These are phyloP conservation scores for Telmatherina bonti DNA, from an alignment of 2,797 vertebrate species.

Conservation along the genomic window DNA sequence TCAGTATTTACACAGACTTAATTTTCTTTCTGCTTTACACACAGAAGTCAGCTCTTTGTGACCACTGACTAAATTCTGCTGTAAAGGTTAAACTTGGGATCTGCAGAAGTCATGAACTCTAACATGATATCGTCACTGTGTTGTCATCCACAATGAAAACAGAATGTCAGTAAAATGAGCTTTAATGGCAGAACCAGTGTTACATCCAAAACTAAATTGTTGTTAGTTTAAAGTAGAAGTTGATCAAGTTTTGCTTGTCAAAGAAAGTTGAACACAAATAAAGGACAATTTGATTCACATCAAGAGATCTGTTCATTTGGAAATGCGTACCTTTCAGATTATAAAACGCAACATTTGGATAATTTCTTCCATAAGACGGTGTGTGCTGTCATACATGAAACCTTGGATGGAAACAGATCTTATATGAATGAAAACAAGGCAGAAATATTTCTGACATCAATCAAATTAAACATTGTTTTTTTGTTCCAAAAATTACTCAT, in stretches of 20 bases:
- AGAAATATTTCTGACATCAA: too few relatives aligned
- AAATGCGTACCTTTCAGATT: too few relatives aligned
- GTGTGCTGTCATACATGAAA: not conserved
- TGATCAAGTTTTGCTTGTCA: not conserved
- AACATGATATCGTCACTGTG: not conserved
- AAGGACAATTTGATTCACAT: not conserved
- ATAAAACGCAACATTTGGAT: not conserved
- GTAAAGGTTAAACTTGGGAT: not conserved
- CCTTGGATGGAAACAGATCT: constrained; percentile 13
- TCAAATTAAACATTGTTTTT: too few relatives aligned
- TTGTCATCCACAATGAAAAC: not conserved
- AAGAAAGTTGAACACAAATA: not conserved
- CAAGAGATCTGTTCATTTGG: not conserved
- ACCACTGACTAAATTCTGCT: not conserved
- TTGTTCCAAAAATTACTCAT: not conserved
- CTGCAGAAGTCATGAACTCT: not conserved
- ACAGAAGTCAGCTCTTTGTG: not conserved
- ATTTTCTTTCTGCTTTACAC: not conserved
- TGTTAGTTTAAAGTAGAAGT: not conserved
- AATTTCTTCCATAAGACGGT: not conserved
- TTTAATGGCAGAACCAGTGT: too few relatives aligned
- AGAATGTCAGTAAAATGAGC: too few relatives aligned
- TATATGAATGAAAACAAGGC: not conserved
- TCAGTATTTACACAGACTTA: constrained; percentile 9
- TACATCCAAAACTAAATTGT: not conserved